Evolutionary conservation across 2,797 vertebrate genomes (phyloP), one percentile per base, ranked within the genome.

Genomic region (Choloepus didactylus): DNA sequence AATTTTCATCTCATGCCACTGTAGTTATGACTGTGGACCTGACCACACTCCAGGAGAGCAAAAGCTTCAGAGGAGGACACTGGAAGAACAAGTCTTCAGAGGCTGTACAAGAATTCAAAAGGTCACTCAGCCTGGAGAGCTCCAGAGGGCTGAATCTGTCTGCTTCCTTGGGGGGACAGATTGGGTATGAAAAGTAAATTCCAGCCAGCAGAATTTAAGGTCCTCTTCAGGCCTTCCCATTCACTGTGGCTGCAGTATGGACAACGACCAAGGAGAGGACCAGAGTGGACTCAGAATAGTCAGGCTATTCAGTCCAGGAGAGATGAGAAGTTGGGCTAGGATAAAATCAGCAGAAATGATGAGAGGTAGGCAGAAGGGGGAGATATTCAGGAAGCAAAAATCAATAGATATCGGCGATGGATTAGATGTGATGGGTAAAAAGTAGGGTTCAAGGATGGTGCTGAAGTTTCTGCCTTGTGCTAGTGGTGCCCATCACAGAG

Each of bases 11-110:
- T 15, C 97, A 94, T 56, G 97, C 97, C 85, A 60, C 70, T 96
- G 72, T 98, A 98, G 1, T 90, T 76, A 27, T 97, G 96, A 89
- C 98, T 98, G 73, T 56, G 67, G 98, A 97, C 19, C 96, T 97
- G 91, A 98, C 11, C 11, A 7, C 23, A 90, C 54, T 80, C 44
- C 27, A 75, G 46, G 16, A 64, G 25, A 80, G 8, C 41, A 87
- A 84, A 92, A 51, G 59, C 31, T 72, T 38, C 27, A 51, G 44
- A 60, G 14, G 14, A 51, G 38, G 31, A 51, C 19, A n/a, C 3
- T 75, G 62, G 66, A 93, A 80, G 54, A 92, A 35, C 35, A 94
- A 89, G n/a, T 73, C 35, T 49, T 82, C 25, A 62, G 84, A 87
- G 59, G 49, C 72, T 72, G n/a, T 44, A 64, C 25, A 82, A 60